Evolutionary conservation across 2,888 invertebrate genomes (phyloP), one percentile per base, ranked within the genome.

Genomic region (Philaethria dido): DNA sequence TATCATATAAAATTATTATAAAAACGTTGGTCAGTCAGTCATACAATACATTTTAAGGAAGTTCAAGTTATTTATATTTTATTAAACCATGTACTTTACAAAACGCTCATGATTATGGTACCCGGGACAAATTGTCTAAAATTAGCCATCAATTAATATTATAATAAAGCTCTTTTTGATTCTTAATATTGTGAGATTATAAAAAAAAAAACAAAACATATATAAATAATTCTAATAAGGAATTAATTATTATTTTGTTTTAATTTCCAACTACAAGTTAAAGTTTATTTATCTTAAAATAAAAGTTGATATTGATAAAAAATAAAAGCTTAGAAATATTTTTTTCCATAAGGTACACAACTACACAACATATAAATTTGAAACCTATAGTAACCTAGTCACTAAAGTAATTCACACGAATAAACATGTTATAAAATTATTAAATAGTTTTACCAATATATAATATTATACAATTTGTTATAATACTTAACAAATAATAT

Each of bases 11-110:
- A 69, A 66, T 61, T 50, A 65, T 69, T 69, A 69, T 62, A 69
- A 65, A 66, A 69, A 57, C 62, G 22, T 69, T 69, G 65, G 68
- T 69, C 68, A 65, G 68, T 69, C 68, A 65, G 64, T 65, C 57
- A 48, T 65, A 57, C 39, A 57, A 62, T 62, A 59, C 20, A 33
- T 47, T 55, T 50, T 22, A 29, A 50, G 9, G 33, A 42, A 22
- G 18, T 16, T 42, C 50, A 54, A 50, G 25, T 11, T 45, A 47
- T 48, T 48, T 62, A n/a, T 33, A 52, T 16, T 29, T 52, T 29
- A 39, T 48, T 48, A 50, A 50, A 62, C 50, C 25, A 62, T 50
- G 42, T 57, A 42, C 39, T 57, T 57, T 4, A 57, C 39, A 39
- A 22, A 42, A 11, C 22, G 55, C 39, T 55, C 20, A 55, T n/a